Evolutionary conservation across 2,888 invertebrate genomes (phyloP).

Genomic region (Phorcus lineatus): DNA sequence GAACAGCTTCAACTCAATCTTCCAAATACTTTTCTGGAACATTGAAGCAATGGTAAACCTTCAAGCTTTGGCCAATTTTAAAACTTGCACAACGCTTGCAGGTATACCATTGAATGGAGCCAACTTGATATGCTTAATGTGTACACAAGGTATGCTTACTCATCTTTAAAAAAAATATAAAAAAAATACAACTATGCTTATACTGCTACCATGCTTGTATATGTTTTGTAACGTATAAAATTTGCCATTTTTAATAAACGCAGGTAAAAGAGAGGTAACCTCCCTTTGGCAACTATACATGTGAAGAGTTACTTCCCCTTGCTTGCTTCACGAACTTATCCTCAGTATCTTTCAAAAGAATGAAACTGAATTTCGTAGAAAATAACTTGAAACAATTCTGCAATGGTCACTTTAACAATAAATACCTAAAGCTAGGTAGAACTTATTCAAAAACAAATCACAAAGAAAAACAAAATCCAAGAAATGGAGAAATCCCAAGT

Average conservation of each 20-base stretch:
- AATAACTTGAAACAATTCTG: no score
- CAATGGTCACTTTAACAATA: no score
- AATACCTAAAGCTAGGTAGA: no score
- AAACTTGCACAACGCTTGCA: not conserved
- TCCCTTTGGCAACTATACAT: not conserved
- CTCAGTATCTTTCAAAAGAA: not conserved
- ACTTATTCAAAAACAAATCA: no score
- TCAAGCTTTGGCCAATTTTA: not conserved
- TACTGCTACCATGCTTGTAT: conserved; percentile 13
- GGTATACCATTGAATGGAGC: not conserved
- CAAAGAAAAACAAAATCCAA: no score
- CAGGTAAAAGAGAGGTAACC: not conserved
- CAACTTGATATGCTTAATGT: conserved; percentile 16
- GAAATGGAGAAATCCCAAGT: no score
- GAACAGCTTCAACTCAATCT: no score
- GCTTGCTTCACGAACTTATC: not conserved
- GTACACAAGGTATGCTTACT: not conserved
- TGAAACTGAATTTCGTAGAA: no score
- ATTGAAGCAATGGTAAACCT: no score
- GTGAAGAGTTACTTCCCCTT: conserved; percentile 2
- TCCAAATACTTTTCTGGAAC: no score
- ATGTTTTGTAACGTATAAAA: conserved; percentile 3
- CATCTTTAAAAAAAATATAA: conserved; percentile 6
- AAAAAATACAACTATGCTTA: conserved; percentile 21
- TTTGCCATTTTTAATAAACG: conserved; percentile 15